Evolutionary conservation across 2,113 vertebrate species (phyloP), one percentile per base, ranked within the genome.

Genomic region (Collichthys lucidus): DNA sequence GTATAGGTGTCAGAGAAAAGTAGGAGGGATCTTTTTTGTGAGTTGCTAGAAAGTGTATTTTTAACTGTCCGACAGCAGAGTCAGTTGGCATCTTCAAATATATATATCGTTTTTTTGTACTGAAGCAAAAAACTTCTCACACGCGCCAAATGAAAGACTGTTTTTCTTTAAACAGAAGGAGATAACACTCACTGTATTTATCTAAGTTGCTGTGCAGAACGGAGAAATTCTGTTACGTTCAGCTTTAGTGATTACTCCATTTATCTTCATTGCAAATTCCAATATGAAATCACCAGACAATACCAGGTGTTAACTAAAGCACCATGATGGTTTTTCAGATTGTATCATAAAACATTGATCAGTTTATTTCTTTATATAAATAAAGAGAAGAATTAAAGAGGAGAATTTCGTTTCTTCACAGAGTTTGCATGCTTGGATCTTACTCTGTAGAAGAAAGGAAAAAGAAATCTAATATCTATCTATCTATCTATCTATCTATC

Each of bases 331-430:
- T 65, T 3, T 65, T 60, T 78, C 53, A 78, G 69, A 86, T 86
- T 80, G 74, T n/a, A 31, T 62, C 59, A 70, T 88, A 42, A 86
- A 90, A 81, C 15, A 90, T 88, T 79, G 12, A 88, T 64, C 22
- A 5, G 4, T 57, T 65, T 20, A 3, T 72, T 59, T 68, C 3
- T 78, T 55, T 19, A 20, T 20, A 61, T 59, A 11, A 35, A 35
- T 62, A 71, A 67, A n/a, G n/a, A n/a, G n/a, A n/a, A n/a, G n/a
- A 60, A 82, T 53, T 40, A 77, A 80, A 24, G 26, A 61, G 26
- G 47, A 12, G 35, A 59, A 74, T 61, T 74, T 4, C 7, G 5
- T 55, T 77, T 73, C 59, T 74, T 50, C 20, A 14, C 17, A 22
- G 47, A 50, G 31, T 26, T 69, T 63, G 31, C 10, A 69, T 55